phyloP scores from a whole-genome alignment of 2,888 invertebrate genomes.

The Margaritifera margaritifera region DNA sequence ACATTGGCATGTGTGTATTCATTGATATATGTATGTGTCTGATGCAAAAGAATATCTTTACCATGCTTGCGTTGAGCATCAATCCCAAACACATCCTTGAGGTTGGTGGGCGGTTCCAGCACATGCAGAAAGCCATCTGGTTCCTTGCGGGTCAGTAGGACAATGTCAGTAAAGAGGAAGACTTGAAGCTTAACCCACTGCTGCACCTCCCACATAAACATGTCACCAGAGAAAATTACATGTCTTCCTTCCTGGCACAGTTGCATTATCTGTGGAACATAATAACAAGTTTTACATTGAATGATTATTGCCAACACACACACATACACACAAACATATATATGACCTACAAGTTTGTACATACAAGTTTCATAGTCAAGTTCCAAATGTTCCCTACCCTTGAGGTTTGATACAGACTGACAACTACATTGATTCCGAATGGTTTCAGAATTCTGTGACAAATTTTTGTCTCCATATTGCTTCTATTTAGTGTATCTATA shows the following conservation, averaged over 20 bases:
- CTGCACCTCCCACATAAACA: conserved; percentile 57
- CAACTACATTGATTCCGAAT: no score
- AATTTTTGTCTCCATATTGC: no score
- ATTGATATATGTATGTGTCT: no score
- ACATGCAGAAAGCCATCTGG: conserved; percentile 55
- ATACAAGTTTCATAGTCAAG: no score
- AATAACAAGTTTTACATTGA: conserved; percentile 1
- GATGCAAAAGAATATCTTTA: conserved; percentile 25
- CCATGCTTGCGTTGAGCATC: conserved; percentile 57
- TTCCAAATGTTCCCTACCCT: no score
- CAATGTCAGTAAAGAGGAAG: conserved; percentile 65
- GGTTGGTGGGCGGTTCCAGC: conserved; percentile 54
- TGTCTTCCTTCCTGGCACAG: conserved; percentile 65
- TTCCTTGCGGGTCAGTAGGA: conserved; percentile 57
- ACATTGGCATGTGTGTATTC: no score
- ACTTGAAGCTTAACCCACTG: conserved; percentile 60
- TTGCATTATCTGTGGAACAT: conserved; percentile 57
- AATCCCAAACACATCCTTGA: conserved; percentile 56
- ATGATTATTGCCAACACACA: no score
- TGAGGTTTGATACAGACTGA: no score
- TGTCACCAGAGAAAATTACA: conserved; percentile 64
- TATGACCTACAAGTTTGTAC: no score
- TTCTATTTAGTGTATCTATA: no score
- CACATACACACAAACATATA: no score
- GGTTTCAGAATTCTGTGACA: no score